Conservation (phyloP, 2,888 invertebrate genomes). For the Xanthostigma xanthostigma region DNA sequence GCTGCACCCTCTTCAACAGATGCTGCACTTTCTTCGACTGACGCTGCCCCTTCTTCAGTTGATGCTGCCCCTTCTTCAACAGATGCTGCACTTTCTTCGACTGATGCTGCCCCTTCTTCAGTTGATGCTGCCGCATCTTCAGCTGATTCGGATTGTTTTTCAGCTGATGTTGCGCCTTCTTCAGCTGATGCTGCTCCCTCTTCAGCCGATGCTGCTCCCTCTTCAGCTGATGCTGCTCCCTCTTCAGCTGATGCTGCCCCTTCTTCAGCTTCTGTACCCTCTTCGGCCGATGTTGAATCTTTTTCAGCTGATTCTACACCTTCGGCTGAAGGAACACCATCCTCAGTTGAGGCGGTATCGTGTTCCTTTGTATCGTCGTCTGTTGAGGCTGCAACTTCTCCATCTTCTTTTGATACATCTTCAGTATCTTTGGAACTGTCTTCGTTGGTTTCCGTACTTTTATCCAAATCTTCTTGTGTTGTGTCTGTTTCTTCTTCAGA, state of each 20-base stretch:
- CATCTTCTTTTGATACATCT: conserved; percentile 12
- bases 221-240: conserved; percentile 32
- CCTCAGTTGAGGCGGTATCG: background rate
- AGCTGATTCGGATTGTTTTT: conserved; percentile 12
- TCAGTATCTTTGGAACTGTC: conserved; percentile 10
- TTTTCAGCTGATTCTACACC: conserved; percentile 6
- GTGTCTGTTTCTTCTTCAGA: conserved; percentile 6
- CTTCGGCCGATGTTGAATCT: conserved; percentile 16
- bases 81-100: conserved; percentile 21
- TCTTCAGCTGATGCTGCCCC: conserved; percentile 24
- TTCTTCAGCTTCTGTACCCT: conserved; percentile 20
- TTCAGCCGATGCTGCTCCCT: conserved; percentile 29
- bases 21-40: conserved; percentile 21
- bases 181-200: conserved; percentile 22
- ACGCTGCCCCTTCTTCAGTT: conserved; percentile 12
- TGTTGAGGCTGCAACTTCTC: conserved; percentile 12
- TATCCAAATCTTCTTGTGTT: conserved; percentile 5
- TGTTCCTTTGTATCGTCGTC: conserved; percentile 9
- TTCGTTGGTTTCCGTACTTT: conserved; percentile 7
- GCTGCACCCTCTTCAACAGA: conserved; percentile 19
- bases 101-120: conserved; percentile 21
- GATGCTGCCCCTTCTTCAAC: conserved; percentile 12
- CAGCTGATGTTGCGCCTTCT: conserved; percentile 23
- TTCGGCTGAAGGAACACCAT: conserved; percentile 1
- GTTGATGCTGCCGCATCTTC: conserved; percentile 9